phyloP scores from a whole-genome alignment of 2,797 vertebrate genomes.

The Syndactyla subalaris region DNA sequence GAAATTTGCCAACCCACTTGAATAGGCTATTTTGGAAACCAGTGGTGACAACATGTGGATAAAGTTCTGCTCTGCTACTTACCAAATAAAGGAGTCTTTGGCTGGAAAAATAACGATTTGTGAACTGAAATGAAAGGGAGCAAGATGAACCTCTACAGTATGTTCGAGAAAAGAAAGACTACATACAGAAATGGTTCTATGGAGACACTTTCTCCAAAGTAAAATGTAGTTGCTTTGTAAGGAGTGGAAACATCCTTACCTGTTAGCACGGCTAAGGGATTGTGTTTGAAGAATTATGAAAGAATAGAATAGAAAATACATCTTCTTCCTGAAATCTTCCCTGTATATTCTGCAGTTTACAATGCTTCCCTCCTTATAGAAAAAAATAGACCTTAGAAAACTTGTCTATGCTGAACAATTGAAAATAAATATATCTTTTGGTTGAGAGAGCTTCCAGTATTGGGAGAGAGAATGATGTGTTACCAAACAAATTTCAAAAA shows the following conservation, averaged over 20 bases:
- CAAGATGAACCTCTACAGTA: slow-evolving; percentile 4
- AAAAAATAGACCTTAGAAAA: not conserved
- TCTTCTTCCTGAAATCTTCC: not conserved
- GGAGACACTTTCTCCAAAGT: not conserved
- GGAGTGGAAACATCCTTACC: not conserved
- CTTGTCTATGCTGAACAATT: not conserved
- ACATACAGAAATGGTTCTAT: not conserved
- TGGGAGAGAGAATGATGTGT: not conserved
- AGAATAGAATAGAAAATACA: not conserved
- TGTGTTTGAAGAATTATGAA: rapidly evolving
- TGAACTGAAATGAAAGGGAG: slow-evolving; percentile 24
- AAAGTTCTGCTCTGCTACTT: slow-evolving; percentile 58
- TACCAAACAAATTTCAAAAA: not conserved
- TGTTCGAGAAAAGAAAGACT: not conserved
- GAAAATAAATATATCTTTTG: not conserved
- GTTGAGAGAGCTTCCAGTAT: not conserved
- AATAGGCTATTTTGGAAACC: slow-evolving; percentile 59
- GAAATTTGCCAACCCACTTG: slow-evolving; percentile 59
- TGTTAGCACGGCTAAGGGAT: not conserved
- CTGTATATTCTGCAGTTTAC: not conserved
- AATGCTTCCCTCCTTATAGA: not conserved
- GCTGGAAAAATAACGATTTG: slow-evolving; percentile 30
- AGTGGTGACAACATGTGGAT: slow-evolving; percentile 55
- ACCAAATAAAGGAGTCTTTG: slow-evolving; percentile 49
- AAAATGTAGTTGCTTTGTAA: not conserved